Conservation (phyloP, 2,797 vertebrate genomes). For the Notoglanidium macrostoma region DNA sequence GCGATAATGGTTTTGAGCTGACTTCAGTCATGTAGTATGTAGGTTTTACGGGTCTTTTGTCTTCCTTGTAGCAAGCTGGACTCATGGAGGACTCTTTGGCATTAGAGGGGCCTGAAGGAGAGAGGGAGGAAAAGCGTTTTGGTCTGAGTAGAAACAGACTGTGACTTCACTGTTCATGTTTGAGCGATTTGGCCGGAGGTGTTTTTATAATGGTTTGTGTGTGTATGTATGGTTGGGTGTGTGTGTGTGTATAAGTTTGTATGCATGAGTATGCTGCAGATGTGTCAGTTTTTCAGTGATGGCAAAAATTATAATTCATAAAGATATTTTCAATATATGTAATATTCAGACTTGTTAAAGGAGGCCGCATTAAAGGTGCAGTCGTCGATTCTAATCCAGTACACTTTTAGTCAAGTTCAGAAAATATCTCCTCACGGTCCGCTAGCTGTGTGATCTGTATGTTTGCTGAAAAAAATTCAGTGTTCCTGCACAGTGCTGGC, state of each 20-base stretch:
- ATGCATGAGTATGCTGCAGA: neutral
- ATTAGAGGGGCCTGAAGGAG: slow-evolving; percentile 17
- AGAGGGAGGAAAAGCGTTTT: slow-evolving; percentile 1
- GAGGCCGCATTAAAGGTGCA: neutral
- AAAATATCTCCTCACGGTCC: no score
- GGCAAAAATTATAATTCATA: neutral
- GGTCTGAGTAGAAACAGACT: slow-evolving; percentile 47
- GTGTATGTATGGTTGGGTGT: neutral
- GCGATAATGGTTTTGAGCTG: slow-evolving; percentile 5
- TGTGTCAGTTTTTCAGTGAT: neutral
- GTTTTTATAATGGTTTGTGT: neutral
- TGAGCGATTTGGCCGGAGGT: neutral
- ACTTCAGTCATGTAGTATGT: neutral
- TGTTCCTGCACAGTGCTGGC: no score
- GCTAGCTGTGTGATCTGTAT: no score
- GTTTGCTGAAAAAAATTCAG: no score
- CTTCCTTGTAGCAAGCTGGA: slow-evolving; percentile 8
- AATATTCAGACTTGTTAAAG: neutral
- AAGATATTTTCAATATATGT: neutral
- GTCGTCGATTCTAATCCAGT: no score
- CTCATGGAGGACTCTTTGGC: slow-evolving; percentile 16
- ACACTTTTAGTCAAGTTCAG: no score
- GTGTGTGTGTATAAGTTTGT: neutral
- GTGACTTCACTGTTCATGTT: slow-evolving; percentile 22
- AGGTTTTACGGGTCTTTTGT: slow-evolving; percentile 8